Conservation (phyloP, 1,140 invertebrate genomes). For the Drosophila navojoa region DNA sequence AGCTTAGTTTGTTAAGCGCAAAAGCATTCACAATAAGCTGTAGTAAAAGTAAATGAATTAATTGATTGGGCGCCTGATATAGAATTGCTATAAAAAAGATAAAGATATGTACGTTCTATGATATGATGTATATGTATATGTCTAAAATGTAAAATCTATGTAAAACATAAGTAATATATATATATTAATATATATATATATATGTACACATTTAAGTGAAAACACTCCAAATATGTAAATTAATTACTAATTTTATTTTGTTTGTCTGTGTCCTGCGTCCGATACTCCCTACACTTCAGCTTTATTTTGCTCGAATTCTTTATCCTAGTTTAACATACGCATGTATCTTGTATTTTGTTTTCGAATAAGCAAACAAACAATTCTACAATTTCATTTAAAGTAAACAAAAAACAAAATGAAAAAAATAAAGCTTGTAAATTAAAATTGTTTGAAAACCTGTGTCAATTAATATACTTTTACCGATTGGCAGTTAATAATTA, state of each 20-base stretch:
- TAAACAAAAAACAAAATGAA: constrained; percentile 21
- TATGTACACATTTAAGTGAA: constrained; percentile 65
- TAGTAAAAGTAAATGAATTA: constrained; percentile 53
- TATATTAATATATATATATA: constrained; percentile 8
- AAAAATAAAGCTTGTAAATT: constrained; percentile 78
- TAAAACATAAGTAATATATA: constrained; percentile 66
- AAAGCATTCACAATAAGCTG: constrained; percentile 53
- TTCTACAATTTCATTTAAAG: constrained; percentile 47
- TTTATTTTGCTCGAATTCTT: constrained; percentile 58
- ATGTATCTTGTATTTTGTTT: constrained; percentile 20
- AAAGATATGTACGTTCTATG: constrained; percentile 48
- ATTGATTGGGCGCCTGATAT: constrained; percentile 31
- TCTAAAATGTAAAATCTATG: constrained; percentile 75
- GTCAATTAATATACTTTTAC: not conserved
- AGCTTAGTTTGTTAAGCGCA: constrained; percentile 48
- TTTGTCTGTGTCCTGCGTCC: not conserved
- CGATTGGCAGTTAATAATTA: not conserved
- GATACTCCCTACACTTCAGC: constrained; percentile 12
- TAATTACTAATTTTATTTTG: constrained; percentile 46
- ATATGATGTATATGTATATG: constrained; percentile 70
- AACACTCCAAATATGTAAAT: constrained; percentile 80
- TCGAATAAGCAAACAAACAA: constrained; percentile 26
- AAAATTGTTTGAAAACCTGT: constrained; percentile 24
- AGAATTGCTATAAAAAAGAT: constrained; percentile 45
- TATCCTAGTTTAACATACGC: constrained; percentile 26